phyloP scores from a whole-genome alignment of 2,113 vertebrate species.

The Piaya cayana region DNA sequence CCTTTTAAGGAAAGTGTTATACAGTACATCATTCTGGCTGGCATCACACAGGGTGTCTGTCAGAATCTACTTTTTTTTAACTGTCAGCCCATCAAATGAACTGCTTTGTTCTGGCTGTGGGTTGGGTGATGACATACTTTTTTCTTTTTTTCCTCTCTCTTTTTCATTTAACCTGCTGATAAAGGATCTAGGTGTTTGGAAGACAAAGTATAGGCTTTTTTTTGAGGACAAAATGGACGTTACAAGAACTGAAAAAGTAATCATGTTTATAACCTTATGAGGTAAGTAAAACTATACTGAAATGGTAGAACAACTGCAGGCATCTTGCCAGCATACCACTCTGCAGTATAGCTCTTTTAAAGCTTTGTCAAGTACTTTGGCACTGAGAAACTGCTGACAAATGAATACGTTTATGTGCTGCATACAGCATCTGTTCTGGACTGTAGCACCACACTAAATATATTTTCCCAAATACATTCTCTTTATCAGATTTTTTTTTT shows the following conservation, averaged over 20 bases:
- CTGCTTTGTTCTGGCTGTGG: slow-evolving; percentile 36
- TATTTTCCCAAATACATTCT: slow-evolving; percentile 31
- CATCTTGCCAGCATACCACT: slow-evolving; percentile 56
- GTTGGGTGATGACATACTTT: neutral
- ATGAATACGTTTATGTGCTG: slow-evolving; percentile 62
- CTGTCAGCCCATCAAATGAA: slow-evolving; percentile 59
- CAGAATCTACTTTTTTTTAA: slow-evolving; percentile 52
- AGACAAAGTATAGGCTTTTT: neutral
- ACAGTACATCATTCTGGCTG: slow-evolving; percentile 18
- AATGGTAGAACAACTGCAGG: slow-evolving; percentile 36
- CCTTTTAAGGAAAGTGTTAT: slow-evolving; percentile 25
- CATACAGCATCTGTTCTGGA: slow-evolving; percentile 23
- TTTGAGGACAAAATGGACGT: slow-evolving; percentile 48
- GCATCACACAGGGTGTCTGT: slow-evolving; percentile 28
- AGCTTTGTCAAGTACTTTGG: slow-evolving; percentile 46
- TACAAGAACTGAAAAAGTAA: slow-evolving; percentile 33
- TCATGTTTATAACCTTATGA: slow-evolving; percentile 45
- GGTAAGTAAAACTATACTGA: slow-evolving; percentile 37
- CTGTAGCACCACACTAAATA: neutral
- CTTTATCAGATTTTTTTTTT: slow-evolving; percentile 43
- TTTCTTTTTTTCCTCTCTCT: neutral
- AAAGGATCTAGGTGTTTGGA: neutral
- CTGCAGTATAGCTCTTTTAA: slow-evolving; percentile 10
- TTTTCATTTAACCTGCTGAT: neutral
- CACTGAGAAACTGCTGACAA: slow-evolving; percentile 61